phyloP scores from a whole-genome alignment of 2,888 invertebrate genomes.

The Epicampocera succincta region DNA sequence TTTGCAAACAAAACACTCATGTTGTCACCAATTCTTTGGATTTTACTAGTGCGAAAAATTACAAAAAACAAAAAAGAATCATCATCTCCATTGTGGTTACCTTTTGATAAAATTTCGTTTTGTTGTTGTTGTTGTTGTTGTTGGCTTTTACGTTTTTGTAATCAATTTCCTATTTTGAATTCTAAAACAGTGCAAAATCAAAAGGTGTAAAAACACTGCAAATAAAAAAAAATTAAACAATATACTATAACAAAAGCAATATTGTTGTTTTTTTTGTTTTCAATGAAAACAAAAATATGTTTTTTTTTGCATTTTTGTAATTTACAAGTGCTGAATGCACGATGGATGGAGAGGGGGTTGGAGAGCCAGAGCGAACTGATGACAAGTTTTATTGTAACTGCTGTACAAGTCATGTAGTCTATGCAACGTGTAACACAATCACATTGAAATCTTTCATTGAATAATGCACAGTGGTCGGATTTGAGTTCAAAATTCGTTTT shows the following conservation, averaged over 20 bases:
- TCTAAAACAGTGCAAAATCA: slow-evolving; percentile 44
- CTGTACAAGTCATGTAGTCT: neutral
- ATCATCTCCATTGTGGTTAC: slow-evolving; percentile 46
- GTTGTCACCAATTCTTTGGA: slow-evolving; percentile 46
- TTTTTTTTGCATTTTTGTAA: slow-evolving; percentile 25
- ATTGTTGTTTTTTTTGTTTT: slow-evolving; percentile 11
- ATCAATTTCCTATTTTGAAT: slow-evolving; percentile 56
- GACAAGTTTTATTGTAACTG: slow-evolving; percentile 26
- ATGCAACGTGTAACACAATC: slow-evolving; percentile 27
- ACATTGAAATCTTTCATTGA: neutral
- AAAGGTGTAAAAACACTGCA: slow-evolving; percentile 21
- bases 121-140: slow-evolving; percentile 4
- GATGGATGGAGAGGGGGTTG: no score
- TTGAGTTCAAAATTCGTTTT: neutral
- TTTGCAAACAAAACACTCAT: slow-evolving; percentile 6
- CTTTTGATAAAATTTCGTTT: slow-evolving; percentile 30
- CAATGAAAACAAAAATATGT: neutral
- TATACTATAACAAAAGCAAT: neutral
- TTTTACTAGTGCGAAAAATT: slow-evolving; percentile 14
- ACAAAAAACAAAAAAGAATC: slow-evolving; percentile 9
- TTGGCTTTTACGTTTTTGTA: slow-evolving; percentile 44
- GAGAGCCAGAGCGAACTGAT: slow-evolving; percentile 7
- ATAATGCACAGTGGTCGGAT: neutral
- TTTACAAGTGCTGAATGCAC: neutral
- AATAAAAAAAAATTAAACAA: slow-evolving; percentile 10